phyloP scores from a whole-genome alignment of 2,797 vertebrate genomes.

The Kryptolebias ocellatus region DNA sequence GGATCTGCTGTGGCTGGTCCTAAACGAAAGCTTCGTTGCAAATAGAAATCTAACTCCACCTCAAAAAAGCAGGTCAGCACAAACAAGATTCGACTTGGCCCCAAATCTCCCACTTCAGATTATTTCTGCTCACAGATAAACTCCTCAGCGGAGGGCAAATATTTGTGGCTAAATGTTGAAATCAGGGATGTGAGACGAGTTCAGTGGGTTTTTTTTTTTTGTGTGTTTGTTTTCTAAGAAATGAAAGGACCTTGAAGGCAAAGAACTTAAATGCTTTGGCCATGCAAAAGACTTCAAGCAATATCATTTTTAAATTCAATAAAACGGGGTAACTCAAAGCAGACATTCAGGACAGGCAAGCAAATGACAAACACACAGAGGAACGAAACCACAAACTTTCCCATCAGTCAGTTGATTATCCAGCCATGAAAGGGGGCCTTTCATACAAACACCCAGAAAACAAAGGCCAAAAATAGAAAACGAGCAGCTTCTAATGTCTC shows the following conservation, averaged over 20 bases:
- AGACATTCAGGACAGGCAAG: constrained; percentile 9
- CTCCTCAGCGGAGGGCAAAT: background rate
- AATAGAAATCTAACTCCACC: background rate
- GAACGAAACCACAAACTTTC: constrained; percentile 15
- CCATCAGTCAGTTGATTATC: constrained; percentile 24
- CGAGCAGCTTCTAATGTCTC: constrained; percentile 13
- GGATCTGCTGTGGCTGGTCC: background rate
- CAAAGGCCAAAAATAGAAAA: constrained; percentile 49
- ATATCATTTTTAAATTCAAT: constrained; percentile 1
- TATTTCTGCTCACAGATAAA: constrained; percentile 6
- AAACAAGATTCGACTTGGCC: constrained; percentile 27
- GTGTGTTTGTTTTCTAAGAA: background rate
- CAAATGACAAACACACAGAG: constrained; percentile 6
- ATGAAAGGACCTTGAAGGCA: background rate
- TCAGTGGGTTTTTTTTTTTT: background rate
- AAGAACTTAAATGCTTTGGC: background rate
- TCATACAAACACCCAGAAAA: constrained; percentile 41
- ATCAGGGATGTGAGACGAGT: constrained; percentile 3
- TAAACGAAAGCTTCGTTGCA: background rate
- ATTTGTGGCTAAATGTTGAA: constrained; percentile 11
- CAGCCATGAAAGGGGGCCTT: constrained; percentile 42
- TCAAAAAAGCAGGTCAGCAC: background rate
- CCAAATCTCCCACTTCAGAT: background rate
- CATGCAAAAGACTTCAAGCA: constrained; percentile 22
- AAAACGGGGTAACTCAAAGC: background rate